phyloP scores from a whole-genome alignment of 2,797 vertebrate genomes.

The Cirrhinus mrigala region DNA sequence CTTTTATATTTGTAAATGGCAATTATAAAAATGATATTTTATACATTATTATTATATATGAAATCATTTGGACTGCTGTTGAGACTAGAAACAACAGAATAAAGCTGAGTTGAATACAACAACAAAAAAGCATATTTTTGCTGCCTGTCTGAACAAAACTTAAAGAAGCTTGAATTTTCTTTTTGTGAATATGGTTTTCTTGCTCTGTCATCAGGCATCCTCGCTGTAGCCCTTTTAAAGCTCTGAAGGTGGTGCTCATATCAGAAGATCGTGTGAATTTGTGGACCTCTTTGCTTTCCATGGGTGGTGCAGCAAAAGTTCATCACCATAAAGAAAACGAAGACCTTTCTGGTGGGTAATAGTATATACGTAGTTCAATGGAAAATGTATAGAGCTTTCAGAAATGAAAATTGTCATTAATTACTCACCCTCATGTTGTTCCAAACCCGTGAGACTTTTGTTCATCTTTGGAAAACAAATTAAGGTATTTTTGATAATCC shows the following conservation, averaged over 20 bases:
- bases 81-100: background rate
- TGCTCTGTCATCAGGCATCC: constrained; percentile 82
- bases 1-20: background rate
- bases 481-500: no score
- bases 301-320: constrained; percentile 86
- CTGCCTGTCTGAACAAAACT: background rate
- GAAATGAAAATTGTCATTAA: no score
- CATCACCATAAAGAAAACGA: constrained; percentile 83
- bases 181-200: background rate
- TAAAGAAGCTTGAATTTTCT: background rate
- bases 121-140: background rate
- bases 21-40: background rate
- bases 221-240: constrained; percentile 87
- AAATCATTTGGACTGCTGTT: background rate
- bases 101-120: background rate
- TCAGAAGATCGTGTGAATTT: constrained; percentile 87
- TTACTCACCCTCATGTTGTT: no score
- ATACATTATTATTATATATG: background rate
- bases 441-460: no score
- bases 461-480: no score
- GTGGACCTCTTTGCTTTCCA: constrained; percentile 89
- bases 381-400: background rate
- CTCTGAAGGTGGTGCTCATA: constrained; percentile 88
- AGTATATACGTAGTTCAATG: background rate
- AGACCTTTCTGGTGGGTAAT: constrained; percentile 82